Base-by-base conservation (phyloP, 1,140 invertebrate genomes). In the Drosophila triauraria region DNA sequence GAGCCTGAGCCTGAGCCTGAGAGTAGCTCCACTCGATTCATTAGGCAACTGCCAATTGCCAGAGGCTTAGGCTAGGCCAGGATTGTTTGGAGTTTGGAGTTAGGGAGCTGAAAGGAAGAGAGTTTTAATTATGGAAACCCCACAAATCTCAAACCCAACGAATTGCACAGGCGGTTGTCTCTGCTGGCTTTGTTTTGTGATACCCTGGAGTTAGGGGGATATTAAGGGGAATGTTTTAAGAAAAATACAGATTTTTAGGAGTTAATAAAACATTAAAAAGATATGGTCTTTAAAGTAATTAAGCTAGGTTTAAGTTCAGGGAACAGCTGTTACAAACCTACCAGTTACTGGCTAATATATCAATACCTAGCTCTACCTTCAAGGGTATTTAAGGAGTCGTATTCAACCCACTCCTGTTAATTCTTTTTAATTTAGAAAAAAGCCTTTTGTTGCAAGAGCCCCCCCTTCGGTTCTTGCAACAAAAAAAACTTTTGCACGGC, bases 381-480 rank as follows among this genome's bases (percentile, higher is more conserved):
- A n/a, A 50, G 59, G 61, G 40, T 57, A 63, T 56, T 38, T 20
- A 4, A 3, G 27, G 9, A 17, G 12, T 44, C 38, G 7, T 20
- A 2, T 38, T 1, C 20, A 4, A 27, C 35, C 35, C 54, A 27
- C 3, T 23, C 5, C 8, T 43, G 35, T 17, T 59, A 51, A 63
- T 23, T 42, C 46, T 68, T 78, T 80, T 80, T 70, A 78, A 70
- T 80, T 77, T 77, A 62, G 67, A 74, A 27, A 78, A 83, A 77
- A 76, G 72, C 43, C 62, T 61, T 83, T 81, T 84, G 82, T 78
- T 57, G 35, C 51, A 46, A 30, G 13, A 56, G 10, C 47, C 13
- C 60, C 13, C 27, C 9, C 30, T n/a, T 32, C 30, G 32, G 17
- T 10, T 17, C 30, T 8, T 8, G 30, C 7, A 13, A 48, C 4